Percentiles rank a stretch among this genome's conserved stretches.
These are phyloP conservation scores for Gryon sp. DNA, from an alignment of 1,140 invertebrate species.

Conservation along the genomic window DNA sequence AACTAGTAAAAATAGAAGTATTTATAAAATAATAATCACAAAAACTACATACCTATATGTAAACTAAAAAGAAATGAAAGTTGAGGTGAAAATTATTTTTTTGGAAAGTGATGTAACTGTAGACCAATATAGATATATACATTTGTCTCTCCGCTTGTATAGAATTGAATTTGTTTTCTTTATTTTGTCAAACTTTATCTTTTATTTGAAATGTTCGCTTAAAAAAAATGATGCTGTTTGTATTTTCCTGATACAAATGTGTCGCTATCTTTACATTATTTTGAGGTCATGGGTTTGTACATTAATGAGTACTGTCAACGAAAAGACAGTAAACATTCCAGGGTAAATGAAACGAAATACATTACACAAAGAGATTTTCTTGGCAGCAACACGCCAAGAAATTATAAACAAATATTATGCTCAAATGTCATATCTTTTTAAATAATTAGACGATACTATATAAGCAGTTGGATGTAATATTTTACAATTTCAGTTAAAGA, in stretches of 20 bases:
- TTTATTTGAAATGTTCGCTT: no score
- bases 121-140: no score
- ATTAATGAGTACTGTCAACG: slow-evolving; percentile 40
- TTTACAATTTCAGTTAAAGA: slow-evolving; percentile 32
- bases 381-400: slow-evolving; percentile 29
- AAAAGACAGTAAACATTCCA: slow-evolving; percentile 47
- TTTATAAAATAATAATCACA: slow-evolving; percentile 12
- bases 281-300: slow-evolving; percentile 47
- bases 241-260: slow-evolving; percentile 10
- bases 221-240: no score
- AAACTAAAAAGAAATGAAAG: no score
- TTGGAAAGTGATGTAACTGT: no score
- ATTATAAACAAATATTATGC: slow-evolving; percentile 40
- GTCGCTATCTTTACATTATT: slow-evolving; percentile 27
- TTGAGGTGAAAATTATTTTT: no score
- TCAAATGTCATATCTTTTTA: slow-evolving; percentile 56
- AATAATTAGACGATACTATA: slow-evolving; percentile 28
- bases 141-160: no score
- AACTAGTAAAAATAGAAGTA: background rate
- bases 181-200: background rate
- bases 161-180: background rate
- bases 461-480: slow-evolving; percentile 43
- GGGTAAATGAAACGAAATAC: slow-evolving; percentile 52
- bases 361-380: slow-evolving; percentile 34
- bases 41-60: no score